Percentiles rank a stretch among this genome's conserved stretches.
These are phyloP conservation scores for Cryptocephalus moraei DNA, from an alignment of 2,888 invertebrate genomes.

Conservation along the genomic window DNA sequence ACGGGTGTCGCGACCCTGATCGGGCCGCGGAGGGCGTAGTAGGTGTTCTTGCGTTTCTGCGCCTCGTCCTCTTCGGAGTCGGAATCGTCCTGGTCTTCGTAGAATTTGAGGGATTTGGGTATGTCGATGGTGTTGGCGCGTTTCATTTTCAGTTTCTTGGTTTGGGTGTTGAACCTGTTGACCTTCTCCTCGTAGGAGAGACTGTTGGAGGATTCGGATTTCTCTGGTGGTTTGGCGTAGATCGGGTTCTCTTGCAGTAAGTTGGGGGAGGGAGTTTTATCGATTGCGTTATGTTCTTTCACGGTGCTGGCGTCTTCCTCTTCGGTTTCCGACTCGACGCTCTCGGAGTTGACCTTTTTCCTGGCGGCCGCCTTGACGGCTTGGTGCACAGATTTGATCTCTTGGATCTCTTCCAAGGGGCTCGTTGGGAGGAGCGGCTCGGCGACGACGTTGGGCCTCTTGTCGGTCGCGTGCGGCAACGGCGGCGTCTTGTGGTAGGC, in stretches of 20 bases:
- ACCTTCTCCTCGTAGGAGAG: constrained; percentile 22
- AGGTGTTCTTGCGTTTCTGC: constrained; percentile 31
- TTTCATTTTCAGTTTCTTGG: constrained; percentile 70
- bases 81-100: constrained; percentile 37
- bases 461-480: constrained; percentile 12
- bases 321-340: constrained; percentile 24
- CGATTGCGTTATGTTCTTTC: constrained; percentile 10
- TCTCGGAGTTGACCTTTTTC: constrained; percentile 15
- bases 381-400: constrained; percentile 16
- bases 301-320: constrained; percentile 24
- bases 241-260: constrained; percentile 29
- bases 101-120: constrained; percentile 53
- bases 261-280: constrained; percentile 6
- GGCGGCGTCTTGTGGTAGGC: constrained; percentile 12
- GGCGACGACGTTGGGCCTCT: constrained; percentile 3
- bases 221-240: constrained; percentile 20
- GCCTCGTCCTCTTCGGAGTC: constrained; percentile 29
- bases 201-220: neutral
- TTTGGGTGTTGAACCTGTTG: constrained; percentile 40
- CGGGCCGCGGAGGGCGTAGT: constrained; percentile 46
- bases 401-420: constrained; percentile 10
- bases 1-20: constrained; percentile 44
- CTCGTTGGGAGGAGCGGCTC: constrained; percentile 4
- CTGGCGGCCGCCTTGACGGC: constrained; percentile 22
- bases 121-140: constrained; percentile 84